Conservation (phyloP, 2,888 invertebrate genomes). For the Caenorhabditis drosophilae region DNA sequence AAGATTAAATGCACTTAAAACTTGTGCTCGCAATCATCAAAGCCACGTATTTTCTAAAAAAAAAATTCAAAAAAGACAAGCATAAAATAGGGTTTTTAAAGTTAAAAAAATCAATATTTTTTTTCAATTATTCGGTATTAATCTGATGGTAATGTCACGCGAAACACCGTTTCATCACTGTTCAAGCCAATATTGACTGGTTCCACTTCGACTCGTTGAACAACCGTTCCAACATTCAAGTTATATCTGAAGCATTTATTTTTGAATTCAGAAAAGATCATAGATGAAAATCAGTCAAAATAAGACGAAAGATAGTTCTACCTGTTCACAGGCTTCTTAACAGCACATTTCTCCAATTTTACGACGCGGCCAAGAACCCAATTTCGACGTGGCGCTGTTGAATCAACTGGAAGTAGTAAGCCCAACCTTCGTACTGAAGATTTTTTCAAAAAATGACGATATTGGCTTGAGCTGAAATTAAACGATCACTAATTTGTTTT, state of each 20-base stretch:
- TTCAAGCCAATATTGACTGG: no score
- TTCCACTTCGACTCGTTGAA: conserved; percentile 64
- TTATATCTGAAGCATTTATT: conserved; percentile 56
- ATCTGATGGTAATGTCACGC: no score
- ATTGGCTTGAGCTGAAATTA: conserved; percentile 46
- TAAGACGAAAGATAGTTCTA: no score
- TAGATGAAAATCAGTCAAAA: neutral
- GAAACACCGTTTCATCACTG: no score
- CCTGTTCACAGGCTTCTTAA: conserved; percentile 63
- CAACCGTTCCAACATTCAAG: conserved; percentile 60
- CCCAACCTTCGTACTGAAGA: conserved; percentile 56
- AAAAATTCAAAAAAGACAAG: no score
- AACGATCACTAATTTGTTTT: neutral
- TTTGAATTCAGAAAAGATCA: neutral
- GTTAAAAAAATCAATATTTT: no score
- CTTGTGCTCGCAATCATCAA: no score
- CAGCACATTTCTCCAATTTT: conserved; percentile 62
- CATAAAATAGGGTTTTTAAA: no score
- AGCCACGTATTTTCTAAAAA: no score
- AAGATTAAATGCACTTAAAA: no score
- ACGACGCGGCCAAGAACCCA: conserved; percentile 60
- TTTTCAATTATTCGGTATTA: no score
- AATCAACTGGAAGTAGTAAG: conserved; percentile 17
- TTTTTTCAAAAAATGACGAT: conserved; percentile 64
- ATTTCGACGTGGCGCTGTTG: conserved; percentile 39